Base-by-base conservation (phyloP, 37 sponge, comb jelly and placozoan species). In the Eunapius fragilis region DNA sequence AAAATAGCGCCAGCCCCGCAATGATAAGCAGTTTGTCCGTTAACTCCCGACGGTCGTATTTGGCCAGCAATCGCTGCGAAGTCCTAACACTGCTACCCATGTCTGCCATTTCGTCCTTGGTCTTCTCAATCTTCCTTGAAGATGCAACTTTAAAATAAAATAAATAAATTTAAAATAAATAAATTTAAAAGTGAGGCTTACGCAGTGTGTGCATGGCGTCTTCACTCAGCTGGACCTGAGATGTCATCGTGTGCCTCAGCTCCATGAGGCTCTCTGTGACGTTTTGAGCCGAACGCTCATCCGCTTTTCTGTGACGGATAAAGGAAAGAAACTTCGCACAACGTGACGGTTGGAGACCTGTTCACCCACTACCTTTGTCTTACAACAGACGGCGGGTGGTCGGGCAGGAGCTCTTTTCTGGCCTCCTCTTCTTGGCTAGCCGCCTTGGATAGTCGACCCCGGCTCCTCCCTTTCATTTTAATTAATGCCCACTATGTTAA, bases 21-120 rank as follows among this genome's bases (percentile, higher is more conserved):
- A 78, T 72, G 3, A 93, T 93, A 32, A 93, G 79, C 31, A 93
- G 74, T 32, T 82, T 85, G 68, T 93, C 94, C 14, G 90, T 89
- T 25, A 93, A 13, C 19, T 93, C 94, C n/a, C 94, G 78, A 36
- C 94, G 50, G 10, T 83, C 80, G 48, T 73, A 90, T 58, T 93
- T 93, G 47, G 86, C 74, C 37, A 93, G 78, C 26, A 93, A 71
- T 23, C 87, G 23, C 23, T 67, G 70, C 2, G 74, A 78, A 7
- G 73, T 68, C 24, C 78, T 78, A 19, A 90, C 77, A n/a, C 75
- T 79, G 22, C 75, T 25, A 25, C 88, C 83, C 31, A 90, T 82
- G 31, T 67, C 72, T 31, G 90, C 83, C 94, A 93, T 89, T 38
- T 89, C 91, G 4, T 72, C 67, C 70, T 90, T 77, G 37, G 91